Conservation (phyloP, 2,888 invertebrate genomes). For the Perizoma affinitatum region DNA sequence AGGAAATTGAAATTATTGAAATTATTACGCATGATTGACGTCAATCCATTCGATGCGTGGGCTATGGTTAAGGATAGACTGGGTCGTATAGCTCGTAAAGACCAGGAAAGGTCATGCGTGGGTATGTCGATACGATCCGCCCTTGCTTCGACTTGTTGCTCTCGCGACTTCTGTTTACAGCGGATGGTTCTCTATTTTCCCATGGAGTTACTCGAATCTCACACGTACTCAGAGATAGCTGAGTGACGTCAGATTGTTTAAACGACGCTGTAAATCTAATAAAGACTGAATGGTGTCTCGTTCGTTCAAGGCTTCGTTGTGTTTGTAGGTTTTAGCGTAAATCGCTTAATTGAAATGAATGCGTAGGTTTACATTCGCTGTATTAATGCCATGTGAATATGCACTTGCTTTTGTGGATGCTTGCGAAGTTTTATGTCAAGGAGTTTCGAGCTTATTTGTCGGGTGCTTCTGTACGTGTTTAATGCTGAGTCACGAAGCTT, state of each 20-base stretch:
- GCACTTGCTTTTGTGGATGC: constrained; percentile 17
- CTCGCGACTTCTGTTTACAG: constrained; percentile 59
- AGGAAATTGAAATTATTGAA: constrained; percentile 25
- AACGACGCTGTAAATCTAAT: constrained; percentile 36
- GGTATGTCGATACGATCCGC: constrained; percentile 35
- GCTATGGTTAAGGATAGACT: constrained; percentile 48
- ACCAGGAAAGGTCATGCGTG: constrained; percentile 58
- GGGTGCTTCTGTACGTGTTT: constrained; percentile 26
- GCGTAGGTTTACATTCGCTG: constrained; percentile 22
- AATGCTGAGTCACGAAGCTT: constrained; percentile 29
- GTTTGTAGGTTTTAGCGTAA: constrained; percentile 34
- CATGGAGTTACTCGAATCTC: constrained; percentile 30
- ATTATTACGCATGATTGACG: constrained; percentile 41
- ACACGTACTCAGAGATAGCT: constrained; percentile 40
- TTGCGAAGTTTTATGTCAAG: constrained; percentile 24
- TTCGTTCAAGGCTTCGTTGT: constrained; percentile 26
- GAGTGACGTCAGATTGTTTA: constrained; percentile 49
- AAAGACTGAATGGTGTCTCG: constrained; percentile 37
- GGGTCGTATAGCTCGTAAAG: constrained; percentile 57
- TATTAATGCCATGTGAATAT: constrained; percentile 23
- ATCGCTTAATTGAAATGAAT: constrained; percentile 32
- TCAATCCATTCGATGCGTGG: constrained; percentile 41
- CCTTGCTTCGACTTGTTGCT: constrained; percentile 71
- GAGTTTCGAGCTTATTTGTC: constrained; percentile 13
- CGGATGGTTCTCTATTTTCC: constrained; percentile 50